Evolutionary conservation across 1,140 invertebrate species (phyloP), one percentile per base, ranked within the genome.

Genomic region (Drosophila chauvacae): DNA sequence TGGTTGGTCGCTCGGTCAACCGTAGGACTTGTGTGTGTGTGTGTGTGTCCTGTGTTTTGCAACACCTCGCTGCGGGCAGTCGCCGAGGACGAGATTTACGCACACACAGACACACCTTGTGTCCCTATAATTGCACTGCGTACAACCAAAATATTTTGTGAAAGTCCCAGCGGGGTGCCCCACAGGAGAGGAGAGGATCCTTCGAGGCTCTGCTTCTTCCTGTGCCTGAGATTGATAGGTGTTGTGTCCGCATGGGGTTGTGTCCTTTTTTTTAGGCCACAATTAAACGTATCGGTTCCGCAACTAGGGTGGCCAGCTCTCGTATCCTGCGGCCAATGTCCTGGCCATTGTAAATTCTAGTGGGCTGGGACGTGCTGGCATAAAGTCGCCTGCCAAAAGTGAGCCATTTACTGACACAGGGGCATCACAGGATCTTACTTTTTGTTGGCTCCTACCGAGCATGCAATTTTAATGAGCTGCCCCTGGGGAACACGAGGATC

Each of bases 131-230:
- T 86, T 86, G 83, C 83, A 87, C 83, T 90, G 85, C 85, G 85
- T 90, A 90, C 81, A 90, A 90, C 85, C 85, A 90, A 90, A 90
- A 90, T 90, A 90, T 90, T 90, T 90, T 90, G 85, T 90, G 85
- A 90, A 90, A 90, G 85, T 90, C 81, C 33, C 85, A 90, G 85
- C 85, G 61, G 85, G 84, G 35, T 10, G 39, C 44, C 48, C 44
- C 4, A 5, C 3, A 26, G 26, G 26, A 26, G 26, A 64, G n/a
- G 42, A n/a, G 53, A 60, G 13, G 47, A n/a, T 35, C 44, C 37
- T 39, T 28, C 16, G 47, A 62, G 59, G 35, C 14, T 26, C 14
- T 26, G 20, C 53, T 39, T 35, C 59, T 62, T 60, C 55, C 62
- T 60, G 55, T 45, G 62, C 26, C 56, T 26, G 18, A 61, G 63